Base-by-base conservation (phyloP, 2,797 vertebrate species). In the Sebastes nivosus region DNA sequence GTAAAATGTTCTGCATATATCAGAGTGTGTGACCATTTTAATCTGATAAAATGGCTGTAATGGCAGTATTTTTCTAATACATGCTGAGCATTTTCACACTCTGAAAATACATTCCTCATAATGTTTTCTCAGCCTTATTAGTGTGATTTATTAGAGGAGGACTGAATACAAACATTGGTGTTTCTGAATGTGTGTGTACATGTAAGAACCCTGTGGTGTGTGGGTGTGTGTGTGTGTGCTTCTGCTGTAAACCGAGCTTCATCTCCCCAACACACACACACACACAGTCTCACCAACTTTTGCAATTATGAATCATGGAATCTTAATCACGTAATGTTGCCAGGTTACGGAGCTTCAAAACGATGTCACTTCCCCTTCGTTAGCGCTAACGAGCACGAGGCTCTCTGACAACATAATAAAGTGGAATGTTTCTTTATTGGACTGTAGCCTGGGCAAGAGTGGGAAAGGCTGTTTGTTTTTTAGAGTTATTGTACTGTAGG, bases 11-110 rank as follows among this genome's bases (percentile, higher is more conserved):
- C 84, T 36, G 86, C 89, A 84, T 42, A 72, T 59, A 90, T 89
- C 29, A 79, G 77, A 88, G 70, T 12, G 14, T 77, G 3, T 32
- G 65, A 36, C 83, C 74, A 80, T 77, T 81, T 83, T 78, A 76
- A 72, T 84, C 22, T 7, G 59, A 24, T 75, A 79, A 87, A 87
- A 83, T 80, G 91, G 78, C 72, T 60, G 29, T 78, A 81, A 82
- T 90, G 92, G 91, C 89, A 92, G 87, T 90, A 81, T 70, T 65
- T 67, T 29, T 74, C 81, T 50, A 20, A 86, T 81, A 88, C 77
- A 80, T 75, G 82, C 85, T 5, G 80, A 89, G 63, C 77, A 89
- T 90, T 82, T 80, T 74, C 32, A 72, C 85, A 69, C 30, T 67
- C 59, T 65, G n/a, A 79, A 73, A 82, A 59, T 29, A 88, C 78